These are phyloP conservation scores for Rhinolophus ferrumequinum DNA, from an alignment of 2,113 vertebrate species.

Conservation along the genomic window DNA sequence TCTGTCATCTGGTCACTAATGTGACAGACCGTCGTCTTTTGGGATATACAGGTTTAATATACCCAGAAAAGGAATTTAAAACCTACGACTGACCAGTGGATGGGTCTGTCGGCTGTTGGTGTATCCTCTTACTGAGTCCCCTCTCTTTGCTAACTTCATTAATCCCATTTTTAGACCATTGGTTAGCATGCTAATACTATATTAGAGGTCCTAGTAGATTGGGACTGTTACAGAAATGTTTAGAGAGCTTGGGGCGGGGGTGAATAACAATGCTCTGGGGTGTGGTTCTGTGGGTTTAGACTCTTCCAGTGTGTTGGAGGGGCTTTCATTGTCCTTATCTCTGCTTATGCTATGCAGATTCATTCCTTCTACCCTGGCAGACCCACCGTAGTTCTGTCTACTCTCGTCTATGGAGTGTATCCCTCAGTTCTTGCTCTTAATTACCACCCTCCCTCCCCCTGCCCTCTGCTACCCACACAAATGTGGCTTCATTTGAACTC, in stretches of 20 bases:
- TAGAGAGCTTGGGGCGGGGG: background rate
- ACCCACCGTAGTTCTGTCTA: background rate
- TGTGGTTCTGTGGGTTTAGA: background rate
- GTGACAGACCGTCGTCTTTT: background rate
- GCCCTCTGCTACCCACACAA: background rate
- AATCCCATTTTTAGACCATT: background rate
- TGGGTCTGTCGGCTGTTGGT: background rate
- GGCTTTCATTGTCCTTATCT: background rate
- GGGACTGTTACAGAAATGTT: background rate
- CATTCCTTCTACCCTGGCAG: background rate
- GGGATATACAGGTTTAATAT: background rate
- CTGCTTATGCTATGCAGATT: background rate
- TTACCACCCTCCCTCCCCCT: background rate
- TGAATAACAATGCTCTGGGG: background rate
- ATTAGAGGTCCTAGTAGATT: background rate
- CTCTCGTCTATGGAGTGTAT: background rate
- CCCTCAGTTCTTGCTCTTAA: background rate
- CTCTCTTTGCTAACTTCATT: background rate
- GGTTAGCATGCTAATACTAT: background rate
- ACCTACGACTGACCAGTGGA: background rate
- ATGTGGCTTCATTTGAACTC: background rate
- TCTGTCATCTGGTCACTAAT: background rate
- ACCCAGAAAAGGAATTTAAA: conserved; percentile 13
- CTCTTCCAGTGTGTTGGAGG: background rate
- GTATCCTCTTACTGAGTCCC: background rate